A percentile compares a stretch with the other conserved stretches of the same genome.
Evolutionary conservation across 2,888 invertebrate species (phyloP).

Genomic region (Neoascia interrupta): DNA sequence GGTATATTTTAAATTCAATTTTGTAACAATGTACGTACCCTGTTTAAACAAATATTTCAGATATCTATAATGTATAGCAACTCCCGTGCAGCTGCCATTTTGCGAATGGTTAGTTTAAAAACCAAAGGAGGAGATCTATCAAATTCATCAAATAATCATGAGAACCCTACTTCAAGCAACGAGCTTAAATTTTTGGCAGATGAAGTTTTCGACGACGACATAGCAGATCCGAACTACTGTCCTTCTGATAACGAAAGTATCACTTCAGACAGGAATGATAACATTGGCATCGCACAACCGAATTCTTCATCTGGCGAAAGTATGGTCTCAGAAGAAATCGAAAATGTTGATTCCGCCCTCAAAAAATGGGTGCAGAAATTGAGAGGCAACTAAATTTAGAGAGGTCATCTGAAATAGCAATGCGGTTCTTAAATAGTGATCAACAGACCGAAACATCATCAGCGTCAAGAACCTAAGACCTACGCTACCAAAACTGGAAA

Average conservation of each 20-base stretch:
- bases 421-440: too few relatives aligned
- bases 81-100: too few relatives aligned
- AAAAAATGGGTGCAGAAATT: slow-evolving; percentile 12
- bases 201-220: slow-evolving; percentile 11
- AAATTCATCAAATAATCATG: not conserved
- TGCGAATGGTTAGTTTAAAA: too few relatives aligned
- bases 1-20: too few relatives aligned
- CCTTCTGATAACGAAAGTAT: slow-evolving; percentile 10
- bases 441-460: too few relatives aligned
- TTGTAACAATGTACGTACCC: too few relatives aligned
- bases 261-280: not conserved
- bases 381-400: slow-evolving; percentile 2
- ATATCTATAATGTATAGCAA: too few relatives aligned
- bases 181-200: slow-evolving; percentile 3
- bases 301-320: too few relatives aligned
- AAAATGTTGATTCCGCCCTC: not conserved
- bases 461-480: too few relatives aligned
- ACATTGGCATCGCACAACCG: too few relatives aligned
- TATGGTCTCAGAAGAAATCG: slow-evolving; percentile 5
- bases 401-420: too few relatives aligned
- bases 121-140: not conserved
- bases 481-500: slow-evolving; percentile 4
- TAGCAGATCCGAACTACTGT: slow-evolving; percentile 1
- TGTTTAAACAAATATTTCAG: too few relatives aligned
- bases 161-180: not conserved